Evolutionary conservation across 1,140 invertebrate species (phyloP).

Genomic region (Macrotrachela quadricornifera): DNA sequence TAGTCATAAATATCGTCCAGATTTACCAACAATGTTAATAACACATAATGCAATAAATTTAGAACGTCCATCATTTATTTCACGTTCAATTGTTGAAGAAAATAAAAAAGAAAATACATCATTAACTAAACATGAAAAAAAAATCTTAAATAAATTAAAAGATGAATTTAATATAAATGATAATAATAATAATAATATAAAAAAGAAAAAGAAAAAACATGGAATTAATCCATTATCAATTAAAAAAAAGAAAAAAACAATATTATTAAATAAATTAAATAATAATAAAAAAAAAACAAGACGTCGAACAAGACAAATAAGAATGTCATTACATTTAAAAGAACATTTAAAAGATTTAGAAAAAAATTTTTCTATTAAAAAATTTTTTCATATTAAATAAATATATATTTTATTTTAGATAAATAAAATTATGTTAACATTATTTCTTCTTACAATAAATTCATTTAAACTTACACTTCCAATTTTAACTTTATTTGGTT

Average conservation of each 20-base stretch:
- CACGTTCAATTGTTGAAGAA: slow-evolving; percentile 37
- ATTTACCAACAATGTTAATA: slow-evolving; percentile 57
- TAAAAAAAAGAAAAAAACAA: slow-evolving; percentile 1
- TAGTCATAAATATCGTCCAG: slow-evolving; percentile 39
- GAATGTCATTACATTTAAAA: too few relatives aligned
- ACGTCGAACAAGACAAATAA: too few relatives aligned
- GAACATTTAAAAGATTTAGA: too few relatives aligned
- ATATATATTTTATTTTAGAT: too few relatives aligned
- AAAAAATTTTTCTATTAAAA: too few relatives aligned
- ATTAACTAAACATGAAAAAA: slow-evolving; percentile 20
- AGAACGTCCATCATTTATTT: slow-evolving; percentile 52
- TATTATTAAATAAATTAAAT: too few relatives aligned
- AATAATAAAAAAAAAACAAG: too few relatives aligned
- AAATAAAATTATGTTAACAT: too few relatives aligned
- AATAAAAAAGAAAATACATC: slow-evolving; percentile 14
- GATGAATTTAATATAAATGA: not conserved
- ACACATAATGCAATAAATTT: slow-evolving; percentile 58
- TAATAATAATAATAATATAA: not conserved
- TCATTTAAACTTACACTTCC: too few relatives aligned
- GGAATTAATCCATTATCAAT: slow-evolving; percentile 4
- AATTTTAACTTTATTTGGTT: too few relatives aligned
- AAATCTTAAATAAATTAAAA: slow-evolving; percentile 22
- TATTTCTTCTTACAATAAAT: too few relatives aligned
- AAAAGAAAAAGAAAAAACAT: not conserved
- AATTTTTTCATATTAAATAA: too few relatives aligned